These are phyloP conservation scores for Aphaenogaster floridana DNA, from an alignment of 1,140 invertebrate genomes.

Conservation along the genomic window DNA sequence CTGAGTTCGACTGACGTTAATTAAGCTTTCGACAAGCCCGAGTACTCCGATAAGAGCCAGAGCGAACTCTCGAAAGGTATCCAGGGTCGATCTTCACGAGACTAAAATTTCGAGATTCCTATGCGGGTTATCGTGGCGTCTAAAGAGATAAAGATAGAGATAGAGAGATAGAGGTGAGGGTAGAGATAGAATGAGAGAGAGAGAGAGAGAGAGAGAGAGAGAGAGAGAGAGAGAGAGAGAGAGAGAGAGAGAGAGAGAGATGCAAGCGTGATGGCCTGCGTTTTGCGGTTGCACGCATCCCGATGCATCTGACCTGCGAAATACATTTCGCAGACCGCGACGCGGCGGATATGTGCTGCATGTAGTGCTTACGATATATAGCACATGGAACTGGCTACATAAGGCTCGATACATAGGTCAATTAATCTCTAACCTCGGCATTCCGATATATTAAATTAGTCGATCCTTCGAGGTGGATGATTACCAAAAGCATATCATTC, in stretches of 20 bases:
- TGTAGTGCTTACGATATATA: not conserved
- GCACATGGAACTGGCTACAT: not conserved
- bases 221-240: not conserved
- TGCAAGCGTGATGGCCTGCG: conserved; percentile 36
- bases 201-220: not conserved
- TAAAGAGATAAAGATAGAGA: not conserved
- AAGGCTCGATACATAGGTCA: not conserved
- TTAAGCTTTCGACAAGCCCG: conserved; percentile 39
- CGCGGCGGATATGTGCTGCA: not conserved
- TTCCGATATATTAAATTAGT: conserved; percentile 42
- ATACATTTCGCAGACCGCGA: conserved; percentile 47
- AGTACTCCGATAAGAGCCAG: not conserved
- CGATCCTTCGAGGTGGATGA: not conserved
- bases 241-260: not conserved
- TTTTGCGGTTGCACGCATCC: conserved; percentile 56
- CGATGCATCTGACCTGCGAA: conserved; percentile 49
- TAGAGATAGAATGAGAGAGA: not conserved
- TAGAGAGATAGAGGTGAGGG: not conserved
- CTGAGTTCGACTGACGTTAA: conserved; percentile 57
- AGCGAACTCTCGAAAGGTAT: not conserved
- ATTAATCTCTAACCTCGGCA: conserved; percentile 38
- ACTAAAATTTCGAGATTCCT: conserved; percentile 19
- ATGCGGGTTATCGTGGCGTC: not conserved
- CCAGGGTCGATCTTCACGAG: not conserved
- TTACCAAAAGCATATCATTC: not conserved